Base-by-base conservation (phyloP, 2,888 invertebrate genomes). In the Yponomeuta sedellus region DNA sequence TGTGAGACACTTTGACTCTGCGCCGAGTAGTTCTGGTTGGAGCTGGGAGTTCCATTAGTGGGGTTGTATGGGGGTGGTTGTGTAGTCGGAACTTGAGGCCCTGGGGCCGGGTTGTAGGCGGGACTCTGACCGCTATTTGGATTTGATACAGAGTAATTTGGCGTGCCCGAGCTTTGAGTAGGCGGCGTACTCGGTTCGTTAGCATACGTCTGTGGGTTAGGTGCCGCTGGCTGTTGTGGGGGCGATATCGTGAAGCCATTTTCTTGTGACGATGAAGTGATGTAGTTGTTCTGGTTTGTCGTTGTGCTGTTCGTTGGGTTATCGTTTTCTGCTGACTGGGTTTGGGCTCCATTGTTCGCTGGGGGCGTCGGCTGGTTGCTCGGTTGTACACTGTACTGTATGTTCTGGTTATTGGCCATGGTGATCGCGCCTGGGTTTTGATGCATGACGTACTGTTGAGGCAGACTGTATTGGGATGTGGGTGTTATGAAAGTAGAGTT, bases 181-280 rank as follows among this genome's bases (percentile, higher is more conserved):
- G 85, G 86, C 8, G 83, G 72, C 1, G 80, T 71, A 12, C 80
- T 73, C 1, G 79, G 82, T 8, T 88, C 88, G 0, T 80, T 70
- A 0, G 82, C 67, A 65, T 84, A 88, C 34, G 69, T 81, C 68
- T 85, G 85, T 56, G 85, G 83, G 67, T 75, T 85, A 66, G 81
- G 85, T 1, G 70, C 64, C 5, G 77, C 12, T 20, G 11, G 16
- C 62, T 56, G 67, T 25, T 57, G 75, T 0, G 74, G 72, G 1
- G 75, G 77, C 0, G 85, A 69, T 56, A 84, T 72, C 0, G 83
- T 67, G 65, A 87, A 89, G 1, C 75, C 77, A 25, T 76, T 81
- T 20, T 90, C 90, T 72, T 90, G 90, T 1, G 89, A 85, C 1
- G 88, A 85, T 0, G 88, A 87, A 0, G 89, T 83, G n/a, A 90